phyloP scores from a whole-genome alignment of 2,797 vertebrate species.

The Anolis apletophallus region DNA sequence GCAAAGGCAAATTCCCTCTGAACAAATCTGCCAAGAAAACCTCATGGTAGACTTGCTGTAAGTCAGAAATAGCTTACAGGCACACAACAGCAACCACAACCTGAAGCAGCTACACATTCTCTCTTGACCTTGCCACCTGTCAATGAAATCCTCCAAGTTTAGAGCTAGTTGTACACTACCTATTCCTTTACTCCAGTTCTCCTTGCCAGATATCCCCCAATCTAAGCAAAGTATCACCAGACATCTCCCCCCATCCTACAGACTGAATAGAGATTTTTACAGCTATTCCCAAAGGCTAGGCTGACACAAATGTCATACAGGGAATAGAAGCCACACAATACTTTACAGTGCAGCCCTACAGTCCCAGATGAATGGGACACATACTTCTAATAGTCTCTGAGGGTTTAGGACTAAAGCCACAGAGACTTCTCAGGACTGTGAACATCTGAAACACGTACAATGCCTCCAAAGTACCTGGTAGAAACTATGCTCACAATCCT shows the following conservation, averaged over 20 bases:
- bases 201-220: slow-evolving; percentile 35
- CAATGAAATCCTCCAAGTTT: slow-evolving; percentile 46
- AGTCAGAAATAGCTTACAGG: too few species aligned
- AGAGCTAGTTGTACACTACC: slow-evolving; percentile 20
- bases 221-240: slow-evolving; percentile 12
- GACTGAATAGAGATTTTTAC: slow-evolving; percentile 59
- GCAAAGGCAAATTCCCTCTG: too few species aligned
- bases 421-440: accelerated
- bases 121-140: slow-evolving; percentile 19
- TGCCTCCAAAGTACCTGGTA: neutral
- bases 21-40: too few species aligned
- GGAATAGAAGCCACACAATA: slow-evolving; percentile 47
- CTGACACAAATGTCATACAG: slow-evolving; percentile 32
- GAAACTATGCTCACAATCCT: neutral
- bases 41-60: too few species aligned
- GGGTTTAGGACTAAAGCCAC: neutral
- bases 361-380: slow-evolving; percentile 37
- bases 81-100: slow-evolving; percentile 19
- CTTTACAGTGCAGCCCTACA: neutral
- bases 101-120: slow-evolving; percentile 2
- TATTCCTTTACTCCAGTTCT: slow-evolving; percentile 27
- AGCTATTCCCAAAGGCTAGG: slow-evolving; percentile 55
- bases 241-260: slow-evolving; percentile 7
- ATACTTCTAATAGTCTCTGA: neutral
- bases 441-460: neutral